Percentiles rank a stretch among this genome's conserved stretches.
phyloP scores from a whole-genome alignment of 2,888 invertebrate genomes.

The Ectemnius lituratus region DNA sequence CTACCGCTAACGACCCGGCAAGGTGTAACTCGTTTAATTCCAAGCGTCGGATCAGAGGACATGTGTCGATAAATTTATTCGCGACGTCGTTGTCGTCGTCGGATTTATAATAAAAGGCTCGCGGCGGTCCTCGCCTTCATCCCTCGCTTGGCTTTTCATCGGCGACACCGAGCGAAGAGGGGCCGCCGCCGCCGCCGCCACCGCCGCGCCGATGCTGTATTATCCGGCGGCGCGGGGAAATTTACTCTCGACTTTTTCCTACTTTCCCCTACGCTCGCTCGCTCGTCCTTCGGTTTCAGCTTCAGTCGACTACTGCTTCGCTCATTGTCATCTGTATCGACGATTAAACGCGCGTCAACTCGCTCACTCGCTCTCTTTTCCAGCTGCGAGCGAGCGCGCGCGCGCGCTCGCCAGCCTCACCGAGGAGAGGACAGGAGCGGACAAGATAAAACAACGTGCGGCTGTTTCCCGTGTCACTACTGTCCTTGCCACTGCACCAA shows the following conservation, averaged over 20 bases:
- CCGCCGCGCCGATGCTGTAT: slow-evolving; percentile 44
- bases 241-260: slow-evolving; percentile 43
- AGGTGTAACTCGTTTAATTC: slow-evolving; percentile 45
- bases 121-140: background rate
- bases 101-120: slow-evolving; percentile 53
- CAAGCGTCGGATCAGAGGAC: slow-evolving; percentile 25
- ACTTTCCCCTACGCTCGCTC: slow-evolving; percentile 10
- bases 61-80: slow-evolving; percentile 60
- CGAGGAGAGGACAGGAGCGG: background rate
- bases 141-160: background rate
- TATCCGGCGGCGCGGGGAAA: slow-evolving; percentile 40
- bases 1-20: slow-evolving; percentile 34
- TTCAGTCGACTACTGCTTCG: slow-evolving; percentile 33
- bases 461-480: slow-evolving; percentile 15
- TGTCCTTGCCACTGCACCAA: slow-evolving; percentile 24
- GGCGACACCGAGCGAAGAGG: background rate
- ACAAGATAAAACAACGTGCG: slow-evolving; percentile 41
- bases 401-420: background rate
- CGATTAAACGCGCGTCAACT: slow-evolving; percentile 47
- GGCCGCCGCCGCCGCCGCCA: too few relatives aligned
- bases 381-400: slow-evolving; percentile 8
- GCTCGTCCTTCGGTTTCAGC: background rate
- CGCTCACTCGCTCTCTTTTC: slow-evolving; percentile 40
- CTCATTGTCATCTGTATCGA: slow-evolving; percentile 45
- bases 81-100: slow-evolving; percentile 27